Evolutionary conservation across 1,140 invertebrate genomes (phyloP).

Genomic region (Acromyrmex charruanus): DNA sequence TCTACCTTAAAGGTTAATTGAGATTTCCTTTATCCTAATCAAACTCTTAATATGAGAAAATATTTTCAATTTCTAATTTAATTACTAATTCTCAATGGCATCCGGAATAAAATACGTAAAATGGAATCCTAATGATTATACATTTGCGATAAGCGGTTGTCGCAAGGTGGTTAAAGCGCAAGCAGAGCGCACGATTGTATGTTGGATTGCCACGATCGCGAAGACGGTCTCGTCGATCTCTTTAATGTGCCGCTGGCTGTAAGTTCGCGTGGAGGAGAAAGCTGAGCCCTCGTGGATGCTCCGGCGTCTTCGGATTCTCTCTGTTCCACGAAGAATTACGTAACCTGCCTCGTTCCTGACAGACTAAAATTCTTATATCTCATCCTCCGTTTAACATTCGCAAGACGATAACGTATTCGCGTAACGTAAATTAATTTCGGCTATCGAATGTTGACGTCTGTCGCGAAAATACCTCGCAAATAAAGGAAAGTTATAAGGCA

Average conservation of each 20-base stretch:
- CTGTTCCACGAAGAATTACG: slow-evolving; percentile 72
- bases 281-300: slow-evolving; percentile 68
- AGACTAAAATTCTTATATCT: not conserved
- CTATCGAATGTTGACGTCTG: not conserved
- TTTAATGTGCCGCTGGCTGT: slow-evolving; percentile 71
- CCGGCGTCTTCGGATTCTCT: slow-evolving; percentile 65
- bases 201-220: slow-evolving; percentile 9
- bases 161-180: not conserved
- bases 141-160: not conserved
- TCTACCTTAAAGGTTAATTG: not conserved
- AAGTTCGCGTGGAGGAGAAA: slow-evolving; percentile 77
- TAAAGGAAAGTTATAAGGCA: not conserved
- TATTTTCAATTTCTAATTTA: slow-evolving; percentile 3
- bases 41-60: not conserved
- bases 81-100: not conserved
- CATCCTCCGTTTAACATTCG: slow-evolving; percentile 2
- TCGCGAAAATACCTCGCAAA: slow-evolving; percentile 1
- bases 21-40: not conserved
- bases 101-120: not conserved
- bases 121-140: not conserved
- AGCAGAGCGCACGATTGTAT: not conserved
- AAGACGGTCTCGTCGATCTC: slow-evolving; percentile 63
- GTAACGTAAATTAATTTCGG: slow-evolving; percentile 6
- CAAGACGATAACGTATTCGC: not conserved
- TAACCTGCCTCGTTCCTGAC: slow-evolving; percentile 68